phyloP scores from a whole-genome alignment of 2,797 vertebrate genomes.

The Erithacus rubecula region DNA sequence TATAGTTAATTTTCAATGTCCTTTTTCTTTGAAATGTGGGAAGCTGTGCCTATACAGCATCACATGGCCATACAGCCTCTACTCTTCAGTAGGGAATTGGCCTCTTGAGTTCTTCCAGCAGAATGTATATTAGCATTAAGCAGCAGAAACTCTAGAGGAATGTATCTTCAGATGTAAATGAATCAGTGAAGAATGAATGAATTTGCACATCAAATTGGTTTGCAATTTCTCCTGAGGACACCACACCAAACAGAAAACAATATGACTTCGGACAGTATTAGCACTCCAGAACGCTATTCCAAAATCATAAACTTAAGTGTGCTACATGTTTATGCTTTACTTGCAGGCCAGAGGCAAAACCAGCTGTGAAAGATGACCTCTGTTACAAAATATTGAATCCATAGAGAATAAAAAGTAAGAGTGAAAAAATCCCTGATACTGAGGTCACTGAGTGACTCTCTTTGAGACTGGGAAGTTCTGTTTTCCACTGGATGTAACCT shows the following conservation, averaged over 20 bases:
- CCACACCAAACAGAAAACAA: neutral
- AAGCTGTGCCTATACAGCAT: neutral
- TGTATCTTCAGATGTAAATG: neutral
- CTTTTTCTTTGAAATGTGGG: neutral
- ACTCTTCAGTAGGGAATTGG: neutral
- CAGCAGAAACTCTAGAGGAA: neutral
- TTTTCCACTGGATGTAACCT: neutral
- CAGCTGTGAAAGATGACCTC: neutral
- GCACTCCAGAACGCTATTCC: neutral
- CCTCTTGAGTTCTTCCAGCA: neutral
- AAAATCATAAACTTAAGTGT: neutral
- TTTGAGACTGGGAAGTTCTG: neutral
- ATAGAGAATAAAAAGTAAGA: neutral
- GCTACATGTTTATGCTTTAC: neutral
- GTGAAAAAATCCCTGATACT: neutral
- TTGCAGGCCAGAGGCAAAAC: neutral
- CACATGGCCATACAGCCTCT: neutral
- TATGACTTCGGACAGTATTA: neutral
- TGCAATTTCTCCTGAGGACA: constrained; percentile 18
- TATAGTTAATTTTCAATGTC: neutral
- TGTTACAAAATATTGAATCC: neutral
- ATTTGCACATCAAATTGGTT: constrained; percentile 12
- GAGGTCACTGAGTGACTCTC: neutral
- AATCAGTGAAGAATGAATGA: neutral
- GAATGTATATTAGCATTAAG: neutral